Evolutionary conservation across 2,888 invertebrate genomes (phyloP), one percentile per base, ranked within the genome.

Genomic region (Dolomedes plantarius): DNA sequence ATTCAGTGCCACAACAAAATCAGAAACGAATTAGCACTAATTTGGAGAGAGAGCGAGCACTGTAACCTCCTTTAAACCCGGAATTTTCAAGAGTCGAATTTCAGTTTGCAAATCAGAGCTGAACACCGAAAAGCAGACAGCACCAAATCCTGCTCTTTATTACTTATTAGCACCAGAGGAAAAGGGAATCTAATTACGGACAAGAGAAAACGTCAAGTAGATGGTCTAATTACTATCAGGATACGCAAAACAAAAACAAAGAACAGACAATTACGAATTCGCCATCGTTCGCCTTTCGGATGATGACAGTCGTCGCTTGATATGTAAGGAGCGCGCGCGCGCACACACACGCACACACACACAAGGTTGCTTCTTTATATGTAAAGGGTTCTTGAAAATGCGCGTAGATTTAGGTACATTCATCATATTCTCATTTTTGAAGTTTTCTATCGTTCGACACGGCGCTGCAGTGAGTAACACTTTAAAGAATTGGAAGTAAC

Each of bases 191-290:
- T 56, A 56, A 56, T 56, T 56, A 56, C 56, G 23, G 23, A 56
- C 56, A 56, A 56, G 56, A 56, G 56, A 56, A 56, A 23, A 56
- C 56, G 56, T 56, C 56, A 56, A 56, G 56, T 56, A 56, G 56
- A 56, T 23, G 56, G 19, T 56, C 56, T 56, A n/a, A 56, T 56
- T 56, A 56, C 11, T 23, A 23, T 23, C 9, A 56, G 56, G 23
- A 56, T 16, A 23, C 16, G 16, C 41, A 23, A 3, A 56, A 23
- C 19, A 56, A 23, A 56, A 56, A 46, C 13, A 56, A 23, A 23
- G 5, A 23, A 23, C 56, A 56, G 23, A 56, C 56, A 23, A 56
- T 56, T 56, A 56, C 19, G 56, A 56, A 56, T 23, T 56, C 23
- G 56, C 56, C 56, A 56, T 56, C 56, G 23, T 56, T 56, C 23